Conservation (phyloP, 2,113 vertebrate genomes). For the Paralichthys olivaceus region DNA sequence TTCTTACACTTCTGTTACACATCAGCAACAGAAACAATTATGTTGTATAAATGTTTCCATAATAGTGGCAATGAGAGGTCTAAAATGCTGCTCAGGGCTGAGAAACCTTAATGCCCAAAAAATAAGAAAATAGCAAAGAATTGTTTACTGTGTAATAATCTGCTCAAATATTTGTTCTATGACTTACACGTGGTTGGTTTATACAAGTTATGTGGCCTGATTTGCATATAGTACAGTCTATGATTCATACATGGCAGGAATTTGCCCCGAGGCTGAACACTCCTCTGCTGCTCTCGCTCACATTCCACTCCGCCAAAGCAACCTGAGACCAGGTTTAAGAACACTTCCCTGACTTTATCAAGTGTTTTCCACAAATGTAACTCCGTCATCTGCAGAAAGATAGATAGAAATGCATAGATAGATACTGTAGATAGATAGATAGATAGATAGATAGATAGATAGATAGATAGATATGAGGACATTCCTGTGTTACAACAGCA, state of each 20-base stretch:
- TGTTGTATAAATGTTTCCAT: too few relatives aligned
- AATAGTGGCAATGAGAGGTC: neutral
- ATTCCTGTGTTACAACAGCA: too few relatives aligned
- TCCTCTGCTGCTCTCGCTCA: neutral
- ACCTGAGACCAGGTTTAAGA: neutral
- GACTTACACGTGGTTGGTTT: neutral
- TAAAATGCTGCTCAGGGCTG: neutral
- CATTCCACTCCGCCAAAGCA: conserved; percentile 14
- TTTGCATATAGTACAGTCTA: conserved; percentile 55
- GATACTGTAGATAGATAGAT: too few relatives aligned
- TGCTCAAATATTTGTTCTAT: neutral
- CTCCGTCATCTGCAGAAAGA: too few relatives aligned
- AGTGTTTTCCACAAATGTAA: neutral
- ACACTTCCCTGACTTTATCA: neutral
- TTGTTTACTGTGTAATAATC: neutral
- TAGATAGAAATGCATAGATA: too few relatives aligned
- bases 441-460: too few relatives aligned
- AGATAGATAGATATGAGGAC: too few relatives aligned
- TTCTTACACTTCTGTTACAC: neutral
- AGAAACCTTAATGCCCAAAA: too few relatives aligned
- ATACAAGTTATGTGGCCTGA: neutral
- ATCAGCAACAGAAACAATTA: neutral
- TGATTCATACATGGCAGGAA: conserved; percentile 50
- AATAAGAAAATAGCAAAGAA: neutral
- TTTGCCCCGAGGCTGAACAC: conserved; percentile 46